Evolutionary conservation across 1,140 invertebrate species (phyloP).

Genomic region (Sinonovacula constricta): DNA sequence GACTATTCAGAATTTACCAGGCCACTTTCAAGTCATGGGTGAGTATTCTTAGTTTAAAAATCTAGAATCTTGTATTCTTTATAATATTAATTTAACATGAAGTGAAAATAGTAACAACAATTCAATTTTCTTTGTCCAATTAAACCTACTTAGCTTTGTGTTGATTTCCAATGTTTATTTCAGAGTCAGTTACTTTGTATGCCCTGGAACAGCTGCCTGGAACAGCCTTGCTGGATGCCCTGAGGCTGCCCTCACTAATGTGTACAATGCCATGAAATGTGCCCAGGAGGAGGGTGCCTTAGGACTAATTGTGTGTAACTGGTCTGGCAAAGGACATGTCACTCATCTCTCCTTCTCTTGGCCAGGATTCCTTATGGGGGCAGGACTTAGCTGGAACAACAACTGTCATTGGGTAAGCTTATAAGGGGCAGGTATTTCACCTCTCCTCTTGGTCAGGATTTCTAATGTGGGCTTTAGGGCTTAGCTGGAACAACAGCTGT

Average conservation of each 20-base stretch:
- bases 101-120: too few relatives aligned
- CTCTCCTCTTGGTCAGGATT: too few relatives aligned
- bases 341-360: slow-evolving; percentile 84
- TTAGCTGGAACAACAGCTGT: too few relatives aligned
- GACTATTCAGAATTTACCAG: slow-evolving; percentile 83
- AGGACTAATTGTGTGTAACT: slow-evolving; percentile 84
- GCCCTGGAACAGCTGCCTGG: slow-evolving; percentile 85
- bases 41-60: slow-evolving; percentile 50
- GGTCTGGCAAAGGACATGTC: slow-evolving; percentile 84
- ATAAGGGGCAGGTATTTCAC: too few relatives aligned
- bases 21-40: slow-evolving; percentile 74
- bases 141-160: too few relatives aligned
- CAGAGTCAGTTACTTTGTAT: slow-evolving; percentile 82
- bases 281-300: slow-evolving; percentile 81
- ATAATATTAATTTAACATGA: too few relatives aligned
- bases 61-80: too few relatives aligned
- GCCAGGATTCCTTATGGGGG: slow-evolving; percentile 84
- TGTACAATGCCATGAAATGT: slow-evolving; percentile 82
- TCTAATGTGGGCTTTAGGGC: too few relatives aligned
- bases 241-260: slow-evolving; percentile 83
- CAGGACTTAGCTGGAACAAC: slow-evolving; percentile 84
- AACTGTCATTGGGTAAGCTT: slow-evolving; percentile 80
- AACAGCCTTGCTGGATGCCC: slow-evolving; percentile 85
- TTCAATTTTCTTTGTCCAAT: too few relatives aligned
- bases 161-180: too few relatives aligned